phyloP scores from a whole-genome alignment of 2,797 vertebrate genomes.

The Acanthurus lineatus region DNA sequence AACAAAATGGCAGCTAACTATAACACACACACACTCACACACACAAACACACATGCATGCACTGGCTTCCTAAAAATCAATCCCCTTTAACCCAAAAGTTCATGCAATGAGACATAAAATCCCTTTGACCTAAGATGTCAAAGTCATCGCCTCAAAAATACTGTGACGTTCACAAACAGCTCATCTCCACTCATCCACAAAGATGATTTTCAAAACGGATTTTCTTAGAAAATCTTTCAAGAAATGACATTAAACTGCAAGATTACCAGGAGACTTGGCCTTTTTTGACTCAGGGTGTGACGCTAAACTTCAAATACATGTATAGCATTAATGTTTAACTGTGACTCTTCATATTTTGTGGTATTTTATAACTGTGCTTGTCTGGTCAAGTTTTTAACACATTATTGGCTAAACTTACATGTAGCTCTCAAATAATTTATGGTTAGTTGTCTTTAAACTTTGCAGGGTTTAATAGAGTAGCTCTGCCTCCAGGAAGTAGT shows the following conservation, averaged over 20 bases:
- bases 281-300: background rate
- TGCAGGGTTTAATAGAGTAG: background rate
- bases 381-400: background rate
- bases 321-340: too few relatives aligned
- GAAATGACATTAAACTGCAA: background rate
- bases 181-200: background rate
- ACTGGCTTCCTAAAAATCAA: constrained; percentile 45
- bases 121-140: constrained; percentile 11
- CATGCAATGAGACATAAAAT: background rate
- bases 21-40: constrained; percentile 49
- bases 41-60: constrained; percentile 5
- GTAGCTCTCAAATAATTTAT: background rate
- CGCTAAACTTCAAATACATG: too few relatives aligned
- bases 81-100: background rate
- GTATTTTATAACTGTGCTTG: background rate
- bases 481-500: background rate
- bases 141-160: background rate
- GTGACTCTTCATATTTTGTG: background rate
- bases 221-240: background rate
- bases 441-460: background rate
- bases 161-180: background rate
- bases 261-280: background rate
- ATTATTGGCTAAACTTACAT: background rate
- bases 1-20: constrained; percentile 78
- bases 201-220: background rate